Conservation (phyloP, 2,797 vertebrate genomes). For the Xerus rutilus region DNA sequence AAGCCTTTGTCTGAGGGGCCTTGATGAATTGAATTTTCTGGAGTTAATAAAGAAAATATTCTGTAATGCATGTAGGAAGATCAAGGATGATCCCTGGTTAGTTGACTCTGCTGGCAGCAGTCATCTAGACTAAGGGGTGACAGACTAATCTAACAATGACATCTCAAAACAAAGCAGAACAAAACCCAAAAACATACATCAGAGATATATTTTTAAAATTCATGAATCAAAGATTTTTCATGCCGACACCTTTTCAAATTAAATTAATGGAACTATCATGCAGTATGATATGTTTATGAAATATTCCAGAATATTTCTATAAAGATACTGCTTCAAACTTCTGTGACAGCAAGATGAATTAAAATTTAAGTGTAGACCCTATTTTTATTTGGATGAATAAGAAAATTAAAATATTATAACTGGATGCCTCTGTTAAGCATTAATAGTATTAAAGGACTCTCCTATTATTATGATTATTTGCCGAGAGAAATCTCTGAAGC, state of each 20-base stretch:
- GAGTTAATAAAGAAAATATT: background rate
- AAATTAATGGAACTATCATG: slow-evolving; percentile 56
- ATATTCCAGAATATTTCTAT: background rate
- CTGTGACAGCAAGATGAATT: background rate
- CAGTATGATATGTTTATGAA: slow-evolving; percentile 22
- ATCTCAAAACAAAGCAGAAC: slow-evolving; percentile 44
- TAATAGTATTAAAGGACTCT: background rate
- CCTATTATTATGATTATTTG: background rate
- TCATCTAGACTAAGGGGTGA: background rate
- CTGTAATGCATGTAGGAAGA: background rate
- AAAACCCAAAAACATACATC: background rate
- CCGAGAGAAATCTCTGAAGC: slow-evolving; percentile 4
- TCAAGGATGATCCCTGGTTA: slow-evolving; percentile 4
- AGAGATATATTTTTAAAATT: slow-evolving; percentile 34
- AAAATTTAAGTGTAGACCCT: background rate
- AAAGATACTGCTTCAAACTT: background rate
- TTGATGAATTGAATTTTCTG: slow-evolving; percentile 24
- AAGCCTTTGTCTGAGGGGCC: background rate
- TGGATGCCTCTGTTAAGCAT: background rate
- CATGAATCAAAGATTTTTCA: slow-evolving; percentile 53
- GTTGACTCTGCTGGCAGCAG: background rate
- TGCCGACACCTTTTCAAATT: slow-evolving; percentile 53
- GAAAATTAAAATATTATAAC: background rate
- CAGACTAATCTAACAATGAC: background rate
- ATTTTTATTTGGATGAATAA: slow-evolving; percentile 25